Percentiles rank a stretch among this genome's conserved stretches.
Conservation (phyloP, 1,140 invertebrate genomes). For the Micrasema longulum region DNA sequence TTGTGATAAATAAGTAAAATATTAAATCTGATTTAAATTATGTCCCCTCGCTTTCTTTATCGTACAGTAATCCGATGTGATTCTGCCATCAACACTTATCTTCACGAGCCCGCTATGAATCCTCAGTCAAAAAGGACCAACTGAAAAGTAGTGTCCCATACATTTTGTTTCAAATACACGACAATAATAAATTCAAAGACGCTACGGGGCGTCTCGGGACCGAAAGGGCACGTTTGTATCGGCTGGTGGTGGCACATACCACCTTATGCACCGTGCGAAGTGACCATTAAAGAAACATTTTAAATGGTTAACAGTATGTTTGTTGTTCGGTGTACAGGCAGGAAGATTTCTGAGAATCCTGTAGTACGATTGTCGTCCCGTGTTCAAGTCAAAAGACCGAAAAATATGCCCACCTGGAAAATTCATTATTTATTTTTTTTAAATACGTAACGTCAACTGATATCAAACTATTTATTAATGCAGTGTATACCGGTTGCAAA, state of each 20-base stretch:
- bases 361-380: conserved; percentile 52
- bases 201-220: conserved; percentile 33
- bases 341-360: conserved; percentile 54
- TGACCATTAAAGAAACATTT: conserved; percentile 55
- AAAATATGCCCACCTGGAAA: conserved; percentile 1
- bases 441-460: neutral
- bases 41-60: conserved; percentile 1
- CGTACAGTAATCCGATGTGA: conserved; percentile 3
- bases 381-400: conserved; percentile 15
- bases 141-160: conserved; percentile 50
- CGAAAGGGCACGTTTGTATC: neutral
- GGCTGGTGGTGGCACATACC: conserved; percentile 36
- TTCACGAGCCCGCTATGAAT: conserved; percentile 34
- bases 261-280: conserved; percentile 6
- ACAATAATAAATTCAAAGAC: conserved; percentile 55
- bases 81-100: conserved; percentile 14
- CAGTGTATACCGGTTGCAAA: too few species aligned
- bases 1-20: too few species aligned
- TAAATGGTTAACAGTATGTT: conserved; percentile 55
- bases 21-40: too few species aligned
- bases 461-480: too few species aligned
- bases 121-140: conserved; percentile 47
- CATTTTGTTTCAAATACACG: conserved; percentile 55
- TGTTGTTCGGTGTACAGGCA: conserved; percentile 52
- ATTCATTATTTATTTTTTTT: neutral